Evolutionary conservation across 2,888 invertebrate genomes (phyloP), one percentile per base, ranked within the genome.

Genomic region (Meiosimyza decipiens): DNA sequence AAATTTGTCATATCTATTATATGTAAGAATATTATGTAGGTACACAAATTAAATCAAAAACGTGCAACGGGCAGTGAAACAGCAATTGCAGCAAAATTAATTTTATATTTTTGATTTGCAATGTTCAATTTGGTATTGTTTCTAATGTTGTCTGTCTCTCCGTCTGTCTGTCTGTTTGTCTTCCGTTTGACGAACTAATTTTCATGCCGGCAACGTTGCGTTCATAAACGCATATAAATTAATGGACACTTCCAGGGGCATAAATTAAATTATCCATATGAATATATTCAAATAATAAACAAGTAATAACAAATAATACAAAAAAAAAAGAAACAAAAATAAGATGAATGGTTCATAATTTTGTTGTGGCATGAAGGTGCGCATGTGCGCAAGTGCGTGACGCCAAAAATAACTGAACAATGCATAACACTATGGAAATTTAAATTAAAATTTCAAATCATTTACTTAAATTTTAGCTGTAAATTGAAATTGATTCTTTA

Each of bases 221-320:
- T 62, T 62, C n/a, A 54, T 55, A 65, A 70, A 28, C 69, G 52
- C 69, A 70, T 62, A 64, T 69, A 65, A 71, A 40, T 40, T 40
- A 40, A 59, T 51, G 13, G 64, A 49, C 65, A 69, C 74, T 74
- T 74, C 71, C 74, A 74, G 67, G 57, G 69, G 65, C 62, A 69
- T 71, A 71, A 74, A 74, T 71, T 71, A 69, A 74, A 59, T 50
- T 13, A 22, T 7, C 40, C 33, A n/a, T 11, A 64, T 64, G 64
- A 7, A 40, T 9, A 64, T 50, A 15, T 64, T 16, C 13, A 15
- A 64, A 64, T 13, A 63, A 40, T 40, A 40, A 40, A 47, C 49
- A 51, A 22, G 16, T 13, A 64, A 50, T 18, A 22, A 64, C 9
- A 16, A 50, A 64, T 15, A 62, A 11, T 33, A 47, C 16, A 33